phyloP scores from a whole-genome alignment of 2,113 vertebrate species.

The Hiodon alosoides region DNA sequence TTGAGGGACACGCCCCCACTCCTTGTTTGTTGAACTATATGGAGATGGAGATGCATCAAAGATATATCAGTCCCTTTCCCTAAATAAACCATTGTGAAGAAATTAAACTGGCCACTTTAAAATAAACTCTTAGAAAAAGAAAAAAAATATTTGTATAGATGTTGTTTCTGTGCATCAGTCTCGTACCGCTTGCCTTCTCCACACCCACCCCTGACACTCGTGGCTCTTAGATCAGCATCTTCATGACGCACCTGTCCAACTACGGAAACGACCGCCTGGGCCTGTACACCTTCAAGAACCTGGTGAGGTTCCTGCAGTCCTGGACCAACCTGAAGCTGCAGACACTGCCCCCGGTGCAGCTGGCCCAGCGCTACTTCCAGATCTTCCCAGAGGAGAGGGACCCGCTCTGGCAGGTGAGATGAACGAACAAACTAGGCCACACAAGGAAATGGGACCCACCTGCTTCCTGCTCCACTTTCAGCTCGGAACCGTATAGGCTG shows the following conservation, averaged over 20 bases:
- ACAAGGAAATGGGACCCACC: not conserved
- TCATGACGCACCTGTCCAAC: conserved; percentile 98
- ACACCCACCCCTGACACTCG: not conserved
- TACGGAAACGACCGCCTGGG: conserved; percentile 95
- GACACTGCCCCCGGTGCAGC: conserved; percentile 83
- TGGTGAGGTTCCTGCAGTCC: conserved; percentile 83
- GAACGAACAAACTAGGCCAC: not conserved
- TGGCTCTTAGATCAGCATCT: conserved; percentile 83
- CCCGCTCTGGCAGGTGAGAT: conserved; percentile 87
- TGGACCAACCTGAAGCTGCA: conserved; percentile 94
- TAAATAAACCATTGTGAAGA: too few relatives aligned
- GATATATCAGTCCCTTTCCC: too few relatives aligned
- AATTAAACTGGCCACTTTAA: too few relatives aligned
- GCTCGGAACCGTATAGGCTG: too few relatives aligned
- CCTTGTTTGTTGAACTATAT: not conserved
- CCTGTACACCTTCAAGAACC: conserved; percentile 90
- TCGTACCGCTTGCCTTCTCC: not conserved
- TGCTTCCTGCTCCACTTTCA: too few relatives aligned
- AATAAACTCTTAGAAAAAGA: too few relatives aligned
- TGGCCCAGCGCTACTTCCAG: conserved; percentile 95
- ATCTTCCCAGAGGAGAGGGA: conserved; percentile 94
- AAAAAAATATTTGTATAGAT: not conserved
- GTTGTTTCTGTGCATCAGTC: not conserved
- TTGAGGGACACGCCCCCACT: not conserved
- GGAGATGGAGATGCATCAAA: too few relatives aligned